Evolutionary conservation across 2,113 vertebrate species (phyloP).

Genomic region (Mus pahari): DNA sequence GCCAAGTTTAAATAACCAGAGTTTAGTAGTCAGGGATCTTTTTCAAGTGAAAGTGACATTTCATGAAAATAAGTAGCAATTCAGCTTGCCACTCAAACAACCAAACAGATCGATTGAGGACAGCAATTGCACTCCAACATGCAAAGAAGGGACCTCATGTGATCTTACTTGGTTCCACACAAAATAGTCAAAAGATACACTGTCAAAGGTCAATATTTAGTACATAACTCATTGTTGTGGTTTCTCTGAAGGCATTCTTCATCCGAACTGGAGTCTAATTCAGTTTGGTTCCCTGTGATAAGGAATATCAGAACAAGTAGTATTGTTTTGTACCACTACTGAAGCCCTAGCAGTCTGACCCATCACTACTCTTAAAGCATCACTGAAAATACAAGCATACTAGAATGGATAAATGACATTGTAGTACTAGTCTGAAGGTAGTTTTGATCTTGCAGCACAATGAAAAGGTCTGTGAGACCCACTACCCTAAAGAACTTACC

Average conservation of each 20-base stretch:
- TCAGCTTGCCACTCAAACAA: slow-evolving; percentile 54
- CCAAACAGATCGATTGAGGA: neutral
- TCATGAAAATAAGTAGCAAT: slow-evolving; percentile 42
- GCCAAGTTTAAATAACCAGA: slow-evolving; percentile 36
- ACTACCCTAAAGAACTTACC: slow-evolving; percentile 12
- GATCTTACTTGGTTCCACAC: slow-evolving; percentile 25
- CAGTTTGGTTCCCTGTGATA: slow-evolving; percentile 27
- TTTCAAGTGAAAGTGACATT: slow-evolving; percentile 47
- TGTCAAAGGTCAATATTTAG: slow-evolving; percentile 45
- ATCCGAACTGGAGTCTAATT: slow-evolving; percentile 19
- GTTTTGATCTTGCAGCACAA: slow-evolving; percentile 38
- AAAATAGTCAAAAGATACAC: slow-evolving; percentile 22
- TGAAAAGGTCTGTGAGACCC: slow-evolving; percentile 38
- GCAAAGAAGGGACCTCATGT: neutral
- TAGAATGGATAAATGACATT: slow-evolving; percentile 21
- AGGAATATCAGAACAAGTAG: neutral
- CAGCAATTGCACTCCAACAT: neutral
- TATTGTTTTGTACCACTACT: neutral
- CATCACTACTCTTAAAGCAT: slow-evolving; percentile 16
- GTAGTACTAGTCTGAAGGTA: slow-evolving; percentile 9
- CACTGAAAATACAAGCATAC: neutral
- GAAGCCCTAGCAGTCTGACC: neutral
- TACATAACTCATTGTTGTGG: slow-evolving; percentile 38
- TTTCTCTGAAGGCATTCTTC: slow-evolving; percentile 18
- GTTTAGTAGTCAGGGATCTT: slow-evolving; percentile 1